phyloP scores from a whole-genome alignment of 2,797 vertebrate species.

The Rhynchotus rufescens region DNA sequence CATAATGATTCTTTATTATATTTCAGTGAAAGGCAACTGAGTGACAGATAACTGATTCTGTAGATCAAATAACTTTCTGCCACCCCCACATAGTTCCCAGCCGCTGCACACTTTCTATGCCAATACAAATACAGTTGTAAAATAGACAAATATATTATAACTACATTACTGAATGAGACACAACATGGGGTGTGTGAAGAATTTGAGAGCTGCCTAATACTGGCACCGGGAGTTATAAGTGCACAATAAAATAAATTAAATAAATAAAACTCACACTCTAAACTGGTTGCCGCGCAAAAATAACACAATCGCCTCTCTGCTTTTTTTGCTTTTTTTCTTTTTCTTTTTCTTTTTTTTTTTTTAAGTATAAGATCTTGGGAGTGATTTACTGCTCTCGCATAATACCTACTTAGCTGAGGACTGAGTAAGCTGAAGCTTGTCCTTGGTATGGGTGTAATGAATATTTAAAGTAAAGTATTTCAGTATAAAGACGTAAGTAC shows the following conservation, averaged over 20 bases:
- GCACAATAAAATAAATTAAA: neutral
- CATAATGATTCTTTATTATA: slow-evolving; percentile 74
- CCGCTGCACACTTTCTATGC: slow-evolving; percentile 34
- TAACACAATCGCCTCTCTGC: neutral
- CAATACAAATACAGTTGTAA: slow-evolving; percentile 67
- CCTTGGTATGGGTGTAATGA: neutral
- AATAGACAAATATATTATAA: slow-evolving; percentile 64
- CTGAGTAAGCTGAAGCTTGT: neutral
- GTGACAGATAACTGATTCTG: slow-evolving; percentile 71
- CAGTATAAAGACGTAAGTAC: neutral
- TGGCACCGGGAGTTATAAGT: neutral
- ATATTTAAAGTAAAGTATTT: neutral
- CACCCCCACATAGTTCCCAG: slow-evolving; percentile 51
- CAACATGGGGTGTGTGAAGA: neutral
- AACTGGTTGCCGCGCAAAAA: neutral
- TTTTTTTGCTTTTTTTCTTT: too few species aligned
- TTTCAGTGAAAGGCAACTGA: slow-evolving; percentile 71
- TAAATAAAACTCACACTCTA: neutral
- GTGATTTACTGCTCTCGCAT: neutral
- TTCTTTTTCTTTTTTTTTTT: neutral
- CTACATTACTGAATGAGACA: slow-evolving; percentile 49
- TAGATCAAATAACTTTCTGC: slow-evolving; percentile 65
- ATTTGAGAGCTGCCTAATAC: neutral
- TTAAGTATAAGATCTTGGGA: neutral
- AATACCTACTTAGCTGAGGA: neutral